These are phyloP conservation scores for Drosophila nigrodunni DNA, from an alignment of 1,140 invertebrate genomes.

Conservation along the genomic window DNA sequence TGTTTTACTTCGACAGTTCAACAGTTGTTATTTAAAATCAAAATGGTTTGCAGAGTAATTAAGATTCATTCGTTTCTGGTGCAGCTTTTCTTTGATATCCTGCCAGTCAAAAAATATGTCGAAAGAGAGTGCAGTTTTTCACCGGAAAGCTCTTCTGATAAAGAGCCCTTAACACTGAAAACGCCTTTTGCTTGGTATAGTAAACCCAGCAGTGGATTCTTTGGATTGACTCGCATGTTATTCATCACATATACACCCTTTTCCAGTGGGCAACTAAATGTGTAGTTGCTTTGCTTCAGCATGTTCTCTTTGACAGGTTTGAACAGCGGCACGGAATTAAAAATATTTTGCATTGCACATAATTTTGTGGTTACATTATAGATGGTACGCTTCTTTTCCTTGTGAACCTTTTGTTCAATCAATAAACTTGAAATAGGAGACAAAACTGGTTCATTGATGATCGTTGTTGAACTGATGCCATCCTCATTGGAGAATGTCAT, in stretches of 20 bases:
- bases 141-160: slow-evolving; percentile 47
- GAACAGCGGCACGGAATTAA: slow-evolving; percentile 68
- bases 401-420: slow-evolving; percentile 38
- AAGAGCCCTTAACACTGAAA: slow-evolving; percentile 51
- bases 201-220: slow-evolving; percentile 57
- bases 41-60: background rate
- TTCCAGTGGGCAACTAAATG: slow-evolving; percentile 61
- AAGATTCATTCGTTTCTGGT: slow-evolving; percentile 44
- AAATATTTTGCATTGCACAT: slow-evolving; percentile 54
- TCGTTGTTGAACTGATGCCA: slow-evolving; percentile 60
- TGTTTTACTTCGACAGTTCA: too few species aligned
- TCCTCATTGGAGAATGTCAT: slow-evolving; percentile 68
- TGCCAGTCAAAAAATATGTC: slow-evolving; percentile 57
- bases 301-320: slow-evolving; percentile 66
- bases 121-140: slow-evolving; percentile 37
- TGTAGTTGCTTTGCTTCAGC: slow-evolving; percentile 67
- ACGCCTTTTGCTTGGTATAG: slow-evolving; percentile 58
- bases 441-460: slow-evolving; percentile 59
- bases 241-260: slow-evolving; percentile 67
- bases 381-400: slow-evolving; percentile 47
- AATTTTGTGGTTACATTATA: slow-evolving; percentile 69
- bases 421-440: slow-evolving; percentile 54
- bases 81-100: slow-evolving; percentile 52
- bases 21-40: too few species aligned
- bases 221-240: slow-evolving; percentile 66